Base-by-base conservation (phyloP, 2,797 vertebrate species). In the Champsocephalus esox region DNA sequence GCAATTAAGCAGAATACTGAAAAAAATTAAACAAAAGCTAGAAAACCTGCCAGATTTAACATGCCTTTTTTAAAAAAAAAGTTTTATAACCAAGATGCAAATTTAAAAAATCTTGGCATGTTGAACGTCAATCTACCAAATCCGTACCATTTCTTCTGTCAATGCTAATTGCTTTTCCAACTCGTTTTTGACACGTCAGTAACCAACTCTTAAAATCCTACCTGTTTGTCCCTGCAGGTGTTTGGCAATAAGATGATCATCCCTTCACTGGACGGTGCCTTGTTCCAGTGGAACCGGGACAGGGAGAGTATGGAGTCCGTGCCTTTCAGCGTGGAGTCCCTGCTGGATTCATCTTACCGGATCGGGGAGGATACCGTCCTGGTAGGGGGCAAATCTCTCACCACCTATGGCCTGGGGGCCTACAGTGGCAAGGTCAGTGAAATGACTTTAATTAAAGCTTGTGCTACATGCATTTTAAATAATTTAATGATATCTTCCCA, bases 201-300 rank as follows among this genome's bases (percentile, higher is more conserved):
- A 28, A n/a, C 12, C 1, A 16, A 63, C 13, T 1, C 32, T 49
- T 66, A 24, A 3, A 44, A 75, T 43, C 5, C 41, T 0, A 10
- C 52, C 13, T 17, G 4, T 71, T 61, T n/a, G 5, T 67, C 49
- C 19, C 10, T 71, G 48, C 83, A 99, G 98, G 96, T 98, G 9
- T 99, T 99, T 92, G 98, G 97, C 75, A 98, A 97, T 89, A 99
- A 98, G 91, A 96, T 99, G 95, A 97, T 99, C 62, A 99, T 99
- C 82, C 98, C 98, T 4, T 99, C 98, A 14, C 90, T 99, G 96
- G 98, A 99, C 48, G 98, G 98, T 48, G 97, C 96, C 84, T 95
- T 99, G 85, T 99, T 99, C 88, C 98, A 99, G 91, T 99, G 97
- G 98, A 99, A 99, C 89, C 93, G 97, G 76, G 98, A 99, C 81